A percentile compares a stretch with the other conserved stretches of the same genome.
Conservation (phyloP, 2,888 invertebrate genomes). For the Opisthograptis luteolata region DNA sequence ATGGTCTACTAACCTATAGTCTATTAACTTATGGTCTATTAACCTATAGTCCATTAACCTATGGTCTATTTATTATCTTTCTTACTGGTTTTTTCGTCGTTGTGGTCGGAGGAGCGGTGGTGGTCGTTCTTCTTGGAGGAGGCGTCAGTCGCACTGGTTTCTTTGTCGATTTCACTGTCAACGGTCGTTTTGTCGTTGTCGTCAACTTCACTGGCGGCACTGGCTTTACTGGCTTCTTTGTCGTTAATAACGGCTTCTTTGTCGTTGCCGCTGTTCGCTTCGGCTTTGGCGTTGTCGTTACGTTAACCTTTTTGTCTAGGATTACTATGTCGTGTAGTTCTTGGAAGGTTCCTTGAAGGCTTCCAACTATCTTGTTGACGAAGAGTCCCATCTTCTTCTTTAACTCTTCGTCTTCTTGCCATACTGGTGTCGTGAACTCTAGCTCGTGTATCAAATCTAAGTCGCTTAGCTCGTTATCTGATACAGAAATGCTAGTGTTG, state of each 20-base stretch:
- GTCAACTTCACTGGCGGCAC: conserved; percentile 71
- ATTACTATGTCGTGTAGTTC: conserved; percentile 90
- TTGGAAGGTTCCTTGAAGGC: conserved; percentile 92
- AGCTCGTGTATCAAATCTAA: conserved; percentile 78
- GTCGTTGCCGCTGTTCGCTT: conserved; percentile 70
- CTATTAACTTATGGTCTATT: too few relatives aligned
- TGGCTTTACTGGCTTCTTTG: conserved; percentile 65
- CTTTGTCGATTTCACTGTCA: conserved; percentile 66
- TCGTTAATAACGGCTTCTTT: conserved; percentile 73
- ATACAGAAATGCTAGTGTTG: conserved; percentile 79
- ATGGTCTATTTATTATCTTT: not conserved
- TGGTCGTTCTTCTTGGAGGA: conserved; percentile 55
- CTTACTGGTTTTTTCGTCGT: conserved; percentile 71
- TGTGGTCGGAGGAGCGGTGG: conserved; percentile 50
- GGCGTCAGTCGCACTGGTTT: conserved; percentile 69
- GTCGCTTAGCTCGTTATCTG: conserved; percentile 71
- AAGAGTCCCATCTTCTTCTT: conserved; percentile 92
- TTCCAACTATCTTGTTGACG: conserved; percentile 93
- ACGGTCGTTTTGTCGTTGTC: conserved; percentile 66
- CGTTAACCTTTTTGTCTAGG: conserved; percentile 72
- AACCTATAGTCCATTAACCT: too few relatives aligned
- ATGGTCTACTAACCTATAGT: too few relatives aligned
- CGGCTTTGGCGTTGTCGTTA: conserved; percentile 70
- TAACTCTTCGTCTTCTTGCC: conserved; percentile 89
- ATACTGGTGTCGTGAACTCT: conserved; percentile 90